Evolutionary conservation across 2,113 vertebrate genomes (phyloP).

Genomic region (Oriolus oriolus): DNA sequence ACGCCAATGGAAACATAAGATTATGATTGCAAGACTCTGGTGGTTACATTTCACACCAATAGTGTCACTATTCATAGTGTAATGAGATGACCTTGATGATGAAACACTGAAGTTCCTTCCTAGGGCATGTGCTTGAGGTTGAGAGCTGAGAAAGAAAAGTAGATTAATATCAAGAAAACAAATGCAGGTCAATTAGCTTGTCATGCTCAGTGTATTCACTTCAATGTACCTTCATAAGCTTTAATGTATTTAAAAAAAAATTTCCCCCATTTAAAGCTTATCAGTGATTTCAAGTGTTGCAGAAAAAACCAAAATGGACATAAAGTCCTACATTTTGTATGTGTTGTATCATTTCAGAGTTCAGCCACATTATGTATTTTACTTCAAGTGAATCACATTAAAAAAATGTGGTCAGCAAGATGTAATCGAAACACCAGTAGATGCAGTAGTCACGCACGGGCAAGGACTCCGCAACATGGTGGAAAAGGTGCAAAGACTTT

Average conservation of each 20-base stretch:
- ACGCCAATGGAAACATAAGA: rapidly evolving
- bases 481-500: no score
- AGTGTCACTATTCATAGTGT: background rate
- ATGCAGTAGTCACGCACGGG: no score
- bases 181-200: background rate
- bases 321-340: background rate
- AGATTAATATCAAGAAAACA: background rate
- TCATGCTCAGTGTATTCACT: background rate
- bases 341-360: background rate
- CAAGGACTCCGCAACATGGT: no score
- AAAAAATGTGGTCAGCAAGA: background rate
- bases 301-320: background rate
- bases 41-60: background rate
- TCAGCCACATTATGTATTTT: background rate
- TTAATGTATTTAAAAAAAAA: background rate
- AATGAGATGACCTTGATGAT: background rate
- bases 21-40: background rate
- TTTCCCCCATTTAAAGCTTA: background rate
- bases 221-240: background rate
- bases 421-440: background rate
- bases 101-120: background rate
- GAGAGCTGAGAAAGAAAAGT: background rate
- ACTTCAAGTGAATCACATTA: background rate
- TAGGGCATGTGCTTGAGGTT: background rate
- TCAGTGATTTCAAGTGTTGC: background rate